These are phyloP conservation scores for Melinaea menophilus DNA, from an alignment of 2,888 invertebrate genomes.

Conservation along the genomic window DNA sequence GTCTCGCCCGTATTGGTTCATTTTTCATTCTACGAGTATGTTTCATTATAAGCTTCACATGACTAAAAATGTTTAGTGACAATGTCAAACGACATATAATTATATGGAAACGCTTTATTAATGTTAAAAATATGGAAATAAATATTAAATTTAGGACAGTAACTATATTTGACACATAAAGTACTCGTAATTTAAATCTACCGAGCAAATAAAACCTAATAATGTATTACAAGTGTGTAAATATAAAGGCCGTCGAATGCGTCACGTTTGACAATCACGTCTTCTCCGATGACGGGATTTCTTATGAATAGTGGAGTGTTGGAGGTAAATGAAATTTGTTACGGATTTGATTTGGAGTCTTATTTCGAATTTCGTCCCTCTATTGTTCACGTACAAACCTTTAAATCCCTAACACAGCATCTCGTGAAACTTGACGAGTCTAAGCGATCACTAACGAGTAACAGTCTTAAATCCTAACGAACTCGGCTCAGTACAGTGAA, in stretches of 20 bases:
- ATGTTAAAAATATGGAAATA: too few species aligned
- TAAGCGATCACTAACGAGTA: neutral
- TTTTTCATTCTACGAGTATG: too few species aligned
- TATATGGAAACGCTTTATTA: too few species aligned
- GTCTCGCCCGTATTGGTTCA: too few species aligned
- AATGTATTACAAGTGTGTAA: neutral
- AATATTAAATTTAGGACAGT: too few species aligned
- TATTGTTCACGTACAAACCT: neutral
- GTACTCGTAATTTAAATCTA: too few species aligned
- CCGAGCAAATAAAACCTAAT: too few species aligned
- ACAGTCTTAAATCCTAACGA: neutral
- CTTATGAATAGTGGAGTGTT: conserved; percentile 4
- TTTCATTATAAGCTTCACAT: too few species aligned
- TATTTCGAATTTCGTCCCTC: neutral
- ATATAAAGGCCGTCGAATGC: conserved; percentile 12
- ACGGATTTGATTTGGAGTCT: neutral
- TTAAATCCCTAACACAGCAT: conserved; percentile 6
- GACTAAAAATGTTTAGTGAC: too few species aligned
- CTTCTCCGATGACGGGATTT: conserved; percentile 3
- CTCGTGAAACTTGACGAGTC: neutral
- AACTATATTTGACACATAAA: too few species aligned
- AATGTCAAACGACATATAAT: too few species aligned
- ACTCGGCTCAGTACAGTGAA: neutral
- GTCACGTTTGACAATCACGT: conserved; percentile 19
- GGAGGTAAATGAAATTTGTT: neutral